These are phyloP conservation scores for Ovis aries DNA, from an alignment of 2,113 vertebrate genomes.

Conservation along the genomic window DNA sequence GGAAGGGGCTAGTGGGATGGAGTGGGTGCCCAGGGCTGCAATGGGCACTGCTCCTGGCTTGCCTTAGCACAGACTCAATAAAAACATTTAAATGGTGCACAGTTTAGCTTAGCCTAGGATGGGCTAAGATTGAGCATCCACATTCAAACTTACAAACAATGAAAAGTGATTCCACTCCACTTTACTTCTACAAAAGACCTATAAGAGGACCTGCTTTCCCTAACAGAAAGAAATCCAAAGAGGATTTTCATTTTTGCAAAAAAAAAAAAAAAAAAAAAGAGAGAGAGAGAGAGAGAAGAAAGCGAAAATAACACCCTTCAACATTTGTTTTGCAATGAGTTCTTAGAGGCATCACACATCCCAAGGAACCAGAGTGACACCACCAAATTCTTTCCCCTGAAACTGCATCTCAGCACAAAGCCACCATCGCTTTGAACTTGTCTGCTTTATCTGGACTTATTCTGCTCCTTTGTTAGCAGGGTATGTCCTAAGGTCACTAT, in stretches of 20 bases:
- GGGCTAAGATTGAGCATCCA: neutral
- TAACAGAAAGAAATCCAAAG: neutral
- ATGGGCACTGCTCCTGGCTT: neutral
- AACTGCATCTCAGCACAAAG: neutral
- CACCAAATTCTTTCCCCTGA: neutral
- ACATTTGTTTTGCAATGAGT: neutral
- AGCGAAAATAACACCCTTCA: neutral
- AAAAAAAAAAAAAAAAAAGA: neutral
- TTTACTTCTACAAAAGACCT: neutral
- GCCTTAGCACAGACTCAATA: neutral
- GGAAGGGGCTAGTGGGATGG: neutral
- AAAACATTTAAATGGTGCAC: neutral
- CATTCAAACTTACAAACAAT: neutral
- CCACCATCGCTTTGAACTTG: neutral
- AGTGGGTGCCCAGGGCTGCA: neutral
- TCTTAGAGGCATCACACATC: neutral
- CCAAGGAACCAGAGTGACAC: neutral
- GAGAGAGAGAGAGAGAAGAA: neutral
- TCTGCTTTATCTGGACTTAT: neutral
- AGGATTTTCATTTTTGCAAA: neutral
- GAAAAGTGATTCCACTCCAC: neutral
- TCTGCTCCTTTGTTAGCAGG: neutral
- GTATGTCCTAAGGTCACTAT: neutral
- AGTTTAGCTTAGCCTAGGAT: constrained; percentile 7
- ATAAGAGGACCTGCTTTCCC: neutral